Evolutionary conservation across 2,888 invertebrate species (phyloP).

Genomic region (Drosophila multiciliata): DNA sequence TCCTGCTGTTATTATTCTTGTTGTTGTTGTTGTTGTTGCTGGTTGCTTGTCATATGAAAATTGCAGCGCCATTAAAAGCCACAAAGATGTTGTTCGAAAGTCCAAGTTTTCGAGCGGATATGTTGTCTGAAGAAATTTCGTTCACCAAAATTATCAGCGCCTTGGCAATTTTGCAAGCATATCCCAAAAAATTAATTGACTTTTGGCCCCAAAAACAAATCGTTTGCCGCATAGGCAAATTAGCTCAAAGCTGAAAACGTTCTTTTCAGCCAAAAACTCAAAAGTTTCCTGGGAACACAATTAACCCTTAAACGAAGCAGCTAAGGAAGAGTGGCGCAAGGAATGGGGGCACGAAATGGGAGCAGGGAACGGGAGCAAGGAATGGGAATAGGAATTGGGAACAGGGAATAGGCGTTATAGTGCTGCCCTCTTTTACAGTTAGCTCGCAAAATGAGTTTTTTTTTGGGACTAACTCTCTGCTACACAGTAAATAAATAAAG

Average conservation of each 20-base stretch:
- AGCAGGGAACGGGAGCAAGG: background rate
- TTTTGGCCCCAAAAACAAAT: slow-evolving; percentile 53
- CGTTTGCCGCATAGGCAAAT: slow-evolving; percentile 71
- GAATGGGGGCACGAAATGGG: background rate
- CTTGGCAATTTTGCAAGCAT: slow-evolving; percentile 23
- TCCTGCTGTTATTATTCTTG: slow-evolving; percentile 14
- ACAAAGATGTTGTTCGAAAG: slow-evolving; percentile 1
- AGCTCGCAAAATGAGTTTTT: slow-evolving; percentile 67
- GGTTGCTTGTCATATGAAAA: slow-evolving; percentile 77
- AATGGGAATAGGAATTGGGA: background rate
- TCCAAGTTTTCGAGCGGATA: slow-evolving; percentile 57
- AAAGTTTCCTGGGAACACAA: slow-evolving; percentile 77
- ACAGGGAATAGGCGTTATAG: slow-evolving; percentile 55
- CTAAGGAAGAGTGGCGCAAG: background rate
- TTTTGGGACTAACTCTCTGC: background rate
- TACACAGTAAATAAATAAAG: background rate
- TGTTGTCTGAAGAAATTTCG: slow-evolving; percentile 69
- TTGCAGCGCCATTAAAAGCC: slow-evolving; percentile 73
- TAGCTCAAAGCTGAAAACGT: slow-evolving; percentile 47
- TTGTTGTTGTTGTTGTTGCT: slow-evolving; percentile 30
- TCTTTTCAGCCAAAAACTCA: background rate
- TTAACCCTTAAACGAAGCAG: slow-evolving; percentile 46
- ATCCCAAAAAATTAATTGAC: slow-evolving; percentile 74
- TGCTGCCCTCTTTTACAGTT: slow-evolving; percentile 67
- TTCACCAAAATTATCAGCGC: slow-evolving; percentile 65